Evolutionary conservation across 2,888 invertebrate genomes (phyloP).

Genomic region (Nomada ferruginata): DNA sequence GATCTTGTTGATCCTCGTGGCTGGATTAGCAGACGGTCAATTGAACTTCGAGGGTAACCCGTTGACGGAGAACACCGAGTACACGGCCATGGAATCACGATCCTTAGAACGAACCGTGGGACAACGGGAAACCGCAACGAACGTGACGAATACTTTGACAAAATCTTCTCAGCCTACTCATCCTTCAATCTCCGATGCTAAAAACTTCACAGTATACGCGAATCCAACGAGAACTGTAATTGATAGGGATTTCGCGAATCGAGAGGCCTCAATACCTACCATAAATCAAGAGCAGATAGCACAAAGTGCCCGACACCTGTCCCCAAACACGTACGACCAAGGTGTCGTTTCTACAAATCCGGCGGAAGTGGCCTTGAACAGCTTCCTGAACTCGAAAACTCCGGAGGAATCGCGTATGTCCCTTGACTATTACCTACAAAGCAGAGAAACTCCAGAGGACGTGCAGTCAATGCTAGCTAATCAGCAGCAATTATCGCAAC

Average conservation of each 20-base stretch:
- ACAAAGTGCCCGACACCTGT: constrained; percentile 27
- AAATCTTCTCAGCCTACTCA: constrained; percentile 64
- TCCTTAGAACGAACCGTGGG: constrained; percentile 66
- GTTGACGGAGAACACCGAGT: constrained; percentile 80
- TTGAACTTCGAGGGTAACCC: constrained; percentile 81
- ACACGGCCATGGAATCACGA: constrained; percentile 79
- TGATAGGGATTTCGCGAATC: background rate
- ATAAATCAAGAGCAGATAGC: background rate
- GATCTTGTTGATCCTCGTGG: constrained; percentile 53
- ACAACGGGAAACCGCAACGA: constrained; percentile 53
- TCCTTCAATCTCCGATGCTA: constrained; percentile 31
- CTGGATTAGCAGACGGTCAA: constrained; percentile 67
- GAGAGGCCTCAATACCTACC: background rate
- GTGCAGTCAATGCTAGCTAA: background rate
- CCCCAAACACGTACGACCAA: constrained; percentile 10
- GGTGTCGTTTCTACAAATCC: constrained; percentile 1
- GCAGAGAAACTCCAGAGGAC: background rate
- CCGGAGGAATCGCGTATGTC: constrained; percentile 78
- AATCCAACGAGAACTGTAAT: background rate
- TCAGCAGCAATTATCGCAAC: constrained; percentile 35
- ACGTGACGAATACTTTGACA: constrained; percentile 25
- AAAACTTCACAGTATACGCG: background rate
- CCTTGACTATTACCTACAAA: constrained; percentile 74
- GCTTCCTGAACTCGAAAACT: constrained; percentile 78
- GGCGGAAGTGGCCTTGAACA: constrained; percentile 70